Evolutionary conservation across 2,888 invertebrate species (phyloP).

Genomic region (Rhodophaea formosa): DNA sequence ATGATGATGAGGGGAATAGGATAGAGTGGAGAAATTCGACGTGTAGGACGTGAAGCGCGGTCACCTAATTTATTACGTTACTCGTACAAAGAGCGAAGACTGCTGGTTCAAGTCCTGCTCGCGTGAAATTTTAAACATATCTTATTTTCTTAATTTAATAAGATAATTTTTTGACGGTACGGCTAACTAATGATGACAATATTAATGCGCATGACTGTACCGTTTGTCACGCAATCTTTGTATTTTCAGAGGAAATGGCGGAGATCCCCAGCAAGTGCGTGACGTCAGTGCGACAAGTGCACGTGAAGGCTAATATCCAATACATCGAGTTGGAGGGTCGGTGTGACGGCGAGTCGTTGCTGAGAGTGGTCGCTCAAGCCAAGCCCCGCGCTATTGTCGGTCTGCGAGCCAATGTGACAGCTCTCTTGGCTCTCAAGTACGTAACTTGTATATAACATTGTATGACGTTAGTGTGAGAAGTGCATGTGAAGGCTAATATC

Average conservation of each 20-base stretch:
- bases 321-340: slow-evolving; percentile 99
- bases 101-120: too few species aligned
- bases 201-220: too few species aligned
- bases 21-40: too few species aligned
- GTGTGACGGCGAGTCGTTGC: slow-evolving; percentile 91
- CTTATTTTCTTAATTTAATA: too few species aligned
- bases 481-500: slow-evolving; percentile 91
- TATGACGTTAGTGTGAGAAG: slow-evolving; percentile 24
- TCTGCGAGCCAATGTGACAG: slow-evolving; percentile 51
- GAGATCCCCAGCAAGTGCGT: slow-evolving; percentile 97
- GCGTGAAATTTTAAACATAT: too few species aligned
- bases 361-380: slow-evolving; percentile 90
- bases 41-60: too few species aligned
- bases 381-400: slow-evolving; percentile 90
- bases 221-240: too few species aligned
- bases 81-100: too few species aligned
- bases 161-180: too few species aligned
- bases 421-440: slow-evolving; percentile 50
- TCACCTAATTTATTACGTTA: too few species aligned
- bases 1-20: too few species aligned
- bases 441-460: slow-evolving; percentile 5
- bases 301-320: slow-evolving; percentile 91
- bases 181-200: too few species aligned
- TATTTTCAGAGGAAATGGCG: slow-evolving; percentile 60
- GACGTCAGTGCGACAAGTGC: slow-evolving; percentile 85